These are phyloP conservation scores for Struthidea cinerea DNA, from an alignment of 2,113 vertebrate species.

Conservation along the genomic window DNA sequence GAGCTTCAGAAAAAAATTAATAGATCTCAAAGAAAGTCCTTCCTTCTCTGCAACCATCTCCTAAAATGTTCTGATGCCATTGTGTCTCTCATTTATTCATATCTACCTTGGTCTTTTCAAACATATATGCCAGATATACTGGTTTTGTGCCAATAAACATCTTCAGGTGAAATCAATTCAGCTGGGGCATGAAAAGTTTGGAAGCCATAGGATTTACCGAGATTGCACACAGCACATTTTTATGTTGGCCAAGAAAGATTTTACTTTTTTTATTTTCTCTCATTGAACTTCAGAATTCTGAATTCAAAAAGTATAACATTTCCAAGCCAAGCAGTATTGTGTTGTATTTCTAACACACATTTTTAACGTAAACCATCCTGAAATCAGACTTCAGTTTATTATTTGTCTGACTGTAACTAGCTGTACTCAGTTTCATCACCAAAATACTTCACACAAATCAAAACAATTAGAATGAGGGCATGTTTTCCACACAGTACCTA, in stretches of 20 bases:
- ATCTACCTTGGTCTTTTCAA: not conserved
- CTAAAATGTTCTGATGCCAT: not conserved
- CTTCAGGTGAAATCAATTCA: not conserved
- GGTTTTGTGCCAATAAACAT: not conserved
- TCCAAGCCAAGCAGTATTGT: not conserved
- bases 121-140: not conserved
- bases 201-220: not conserved
- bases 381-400: not conserved
- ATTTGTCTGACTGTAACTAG: not conserved
- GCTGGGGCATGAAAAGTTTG: not conserved
- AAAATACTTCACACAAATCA: not conserved
- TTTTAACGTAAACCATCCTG: not conserved
- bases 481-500: not conserved
- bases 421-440: not conserved
- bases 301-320: not conserved
- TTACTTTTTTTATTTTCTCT: not conserved
- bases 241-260: not conserved
- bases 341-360: rapidly evolving
- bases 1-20: not conserved
- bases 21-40: not conserved
- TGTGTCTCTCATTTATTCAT: not conserved
- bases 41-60: not conserved
- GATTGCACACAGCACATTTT: not conserved
- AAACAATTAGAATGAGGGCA: not conserved
- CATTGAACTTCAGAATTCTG: not conserved